These are phyloP conservation scores for Agriopis aurantiaria DNA, from an alignment of 2,888 invertebrate genomes.

Conservation along the genomic window DNA sequence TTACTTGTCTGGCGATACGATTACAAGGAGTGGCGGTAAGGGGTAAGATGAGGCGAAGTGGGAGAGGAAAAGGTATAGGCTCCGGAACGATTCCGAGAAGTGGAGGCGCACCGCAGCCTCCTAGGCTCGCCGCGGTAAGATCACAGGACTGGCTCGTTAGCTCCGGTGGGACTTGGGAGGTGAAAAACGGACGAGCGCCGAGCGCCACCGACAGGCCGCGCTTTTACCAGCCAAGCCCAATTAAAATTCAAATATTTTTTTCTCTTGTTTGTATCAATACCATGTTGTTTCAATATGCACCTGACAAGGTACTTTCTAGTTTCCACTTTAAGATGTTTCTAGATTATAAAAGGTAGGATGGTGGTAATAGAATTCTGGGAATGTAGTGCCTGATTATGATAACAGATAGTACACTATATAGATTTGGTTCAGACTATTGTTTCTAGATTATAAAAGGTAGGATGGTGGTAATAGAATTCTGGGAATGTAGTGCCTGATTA, in stretches of 20 bases:
- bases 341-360: not conserved
- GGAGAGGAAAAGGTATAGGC: slow-evolving; percentile 23
- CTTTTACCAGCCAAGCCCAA: slow-evolving; percentile 64
- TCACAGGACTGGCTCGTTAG: slow-evolving; percentile 80
- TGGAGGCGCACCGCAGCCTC: slow-evolving; percentile 69
- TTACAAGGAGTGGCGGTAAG: slow-evolving; percentile 58
- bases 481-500: too few relatives aligned
- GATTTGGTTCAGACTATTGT: not conserved
- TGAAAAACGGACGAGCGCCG: slow-evolving; percentile 70
- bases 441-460: too few relatives aligned
- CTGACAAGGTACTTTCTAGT: slow-evolving; percentile 11
- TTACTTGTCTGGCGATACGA: slow-evolving; percentile 64
- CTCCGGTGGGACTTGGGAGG: slow-evolving; percentile 68
- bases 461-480: too few relatives aligned
- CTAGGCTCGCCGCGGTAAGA: slow-evolving; percentile 77
- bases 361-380: not conserved
- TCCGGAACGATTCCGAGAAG: slow-evolving; percentile 76
- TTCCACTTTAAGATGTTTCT: not conserved
- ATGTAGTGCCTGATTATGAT: not conserved
- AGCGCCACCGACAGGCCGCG: slow-evolving; percentile 42
- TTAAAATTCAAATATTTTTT: slow-evolving; percentile 65
- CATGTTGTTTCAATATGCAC: slow-evolving; percentile 15
- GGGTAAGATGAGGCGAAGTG: slow-evolving; percentile 20
- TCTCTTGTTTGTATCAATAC: slow-evolving; percentile 35
- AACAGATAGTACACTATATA: not conserved